A percentile compares a stretch with the other conserved stretches of the same genome.
Evolutionary conservation across 2,113 vertebrate genomes (phyloP).

Genomic region (Toxotes chatareus): DNA sequence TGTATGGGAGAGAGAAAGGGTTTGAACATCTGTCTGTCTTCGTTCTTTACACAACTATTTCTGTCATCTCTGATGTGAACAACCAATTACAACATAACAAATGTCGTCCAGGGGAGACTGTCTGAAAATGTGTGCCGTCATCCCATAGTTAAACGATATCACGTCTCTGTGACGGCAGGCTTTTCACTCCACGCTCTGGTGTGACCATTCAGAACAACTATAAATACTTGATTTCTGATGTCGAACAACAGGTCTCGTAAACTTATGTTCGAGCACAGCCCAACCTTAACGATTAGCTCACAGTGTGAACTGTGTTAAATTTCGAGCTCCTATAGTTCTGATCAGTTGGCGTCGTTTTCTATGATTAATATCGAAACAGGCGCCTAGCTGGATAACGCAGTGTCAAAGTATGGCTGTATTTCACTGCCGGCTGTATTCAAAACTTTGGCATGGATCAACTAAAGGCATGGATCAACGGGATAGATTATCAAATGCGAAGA

Average conservation of each 20-base stretch:
- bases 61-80: neutral
- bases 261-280: too few relatives aligned
- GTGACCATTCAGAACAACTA: neutral
- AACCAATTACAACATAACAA: neutral
- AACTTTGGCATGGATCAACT: neutral
- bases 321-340: neutral
- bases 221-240: neutral
- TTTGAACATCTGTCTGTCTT: neutral
- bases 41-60: neutral
- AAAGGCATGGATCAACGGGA: neutral
- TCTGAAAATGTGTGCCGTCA: too few relatives aligned
- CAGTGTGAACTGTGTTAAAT: neutral
- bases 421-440: neutral
- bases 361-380: slow-evolving; percentile 2
- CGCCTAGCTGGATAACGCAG: neutral
- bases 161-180: too few relatives aligned
- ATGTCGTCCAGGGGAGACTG: too few relatives aligned
- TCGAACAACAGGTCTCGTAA: neutral
- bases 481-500: slow-evolving; percentile 11
- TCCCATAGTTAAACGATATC: too few relatives aligned
- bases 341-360: neutral
- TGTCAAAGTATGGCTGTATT: neutral
- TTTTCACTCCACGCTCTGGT: too few relatives aligned
- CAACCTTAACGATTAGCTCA: neutral
- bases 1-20: too few relatives aligned